Conservation (phyloP, 2,797 vertebrate species). For the Catamblyrhynchus diadema region DNA sequence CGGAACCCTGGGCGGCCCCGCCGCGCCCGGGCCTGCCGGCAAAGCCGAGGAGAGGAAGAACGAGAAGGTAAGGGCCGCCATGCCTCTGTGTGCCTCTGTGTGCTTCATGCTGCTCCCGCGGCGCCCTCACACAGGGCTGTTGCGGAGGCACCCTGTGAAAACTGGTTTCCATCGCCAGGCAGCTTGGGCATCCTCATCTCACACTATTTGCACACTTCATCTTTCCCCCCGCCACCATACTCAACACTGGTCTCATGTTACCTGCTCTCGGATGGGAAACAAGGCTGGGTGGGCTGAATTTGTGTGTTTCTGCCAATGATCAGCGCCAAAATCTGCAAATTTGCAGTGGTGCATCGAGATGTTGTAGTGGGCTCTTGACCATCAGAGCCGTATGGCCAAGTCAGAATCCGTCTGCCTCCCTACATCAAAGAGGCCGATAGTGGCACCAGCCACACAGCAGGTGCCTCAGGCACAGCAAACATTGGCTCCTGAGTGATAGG, state of each 20-base stretch:
- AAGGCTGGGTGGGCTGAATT: not conserved
- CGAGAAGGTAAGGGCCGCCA: slow-evolving; percentile 84
- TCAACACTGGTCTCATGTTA: rapidly evolving
- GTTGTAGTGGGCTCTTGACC: not conserved
- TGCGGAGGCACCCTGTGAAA: not conserved
- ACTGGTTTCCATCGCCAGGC: not conserved
- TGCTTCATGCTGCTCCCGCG: rapidly evolving
- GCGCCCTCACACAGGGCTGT: not conserved
- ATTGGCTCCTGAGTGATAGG: not conserved
- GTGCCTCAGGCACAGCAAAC: not conserved
- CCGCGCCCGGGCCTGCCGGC: slow-evolving; percentile 67
- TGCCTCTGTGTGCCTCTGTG: too few relatives aligned
- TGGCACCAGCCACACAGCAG: not conserved
- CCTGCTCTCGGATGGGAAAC: not conserved
- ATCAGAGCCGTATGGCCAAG: not conserved
- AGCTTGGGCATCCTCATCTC: not conserved
- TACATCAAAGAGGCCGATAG: not conserved
- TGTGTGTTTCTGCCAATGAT: not conserved
- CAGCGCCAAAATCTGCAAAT: not conserved
- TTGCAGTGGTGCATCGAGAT: not conserved
- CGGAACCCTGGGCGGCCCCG: slow-evolving; percentile 60
- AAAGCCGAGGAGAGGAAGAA: slow-evolving; percentile 84
- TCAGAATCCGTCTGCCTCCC: not conserved
- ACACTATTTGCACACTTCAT: not conserved
- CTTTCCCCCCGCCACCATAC: not conserved